Conservation (phyloP, 2,113 vertebrate species). For the Odobenus rosmarus region DNA sequence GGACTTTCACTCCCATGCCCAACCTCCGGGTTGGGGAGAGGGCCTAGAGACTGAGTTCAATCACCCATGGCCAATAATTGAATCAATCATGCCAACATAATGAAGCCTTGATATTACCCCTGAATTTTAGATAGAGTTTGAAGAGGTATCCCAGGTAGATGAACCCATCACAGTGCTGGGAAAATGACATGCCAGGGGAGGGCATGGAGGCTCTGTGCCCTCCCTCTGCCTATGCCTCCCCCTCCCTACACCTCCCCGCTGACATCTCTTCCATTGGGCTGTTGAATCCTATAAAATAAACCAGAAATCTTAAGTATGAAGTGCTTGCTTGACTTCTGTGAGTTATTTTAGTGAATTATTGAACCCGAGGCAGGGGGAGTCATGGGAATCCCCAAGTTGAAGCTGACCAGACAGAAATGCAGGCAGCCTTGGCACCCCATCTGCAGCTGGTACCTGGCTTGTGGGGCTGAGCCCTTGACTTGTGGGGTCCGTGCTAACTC, state of each 20-base stretch:
- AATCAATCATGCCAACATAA: background rate
- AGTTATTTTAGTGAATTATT: background rate
- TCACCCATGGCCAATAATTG: background rate
- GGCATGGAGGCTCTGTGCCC: fast-evolving
- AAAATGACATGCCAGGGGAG: background rate
- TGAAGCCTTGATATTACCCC: background rate
- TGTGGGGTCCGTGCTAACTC: background rate
- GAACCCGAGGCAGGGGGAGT: background rate
- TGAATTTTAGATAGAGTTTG: background rate
- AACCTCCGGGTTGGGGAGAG: background rate
- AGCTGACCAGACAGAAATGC: background rate
- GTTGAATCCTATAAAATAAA: background rate
- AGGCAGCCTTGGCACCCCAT: no score
- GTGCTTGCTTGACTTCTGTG: background rate
- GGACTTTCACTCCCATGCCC: background rate
- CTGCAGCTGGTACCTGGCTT: background rate
- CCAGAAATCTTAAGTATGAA: background rate
- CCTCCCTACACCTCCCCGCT: no score
- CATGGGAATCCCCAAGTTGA: background rate
- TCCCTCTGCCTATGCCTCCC: background rate
- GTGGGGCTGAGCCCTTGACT: no score
- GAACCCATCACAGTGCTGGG: background rate
- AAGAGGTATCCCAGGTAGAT: background rate
- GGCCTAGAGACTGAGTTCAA: background rate
- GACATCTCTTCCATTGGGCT: background rate